Percentiles rank a stretch among this genome's conserved stretches.
These are phyloP conservation scores for Fissipunctia ypsillon DNA, from an alignment of 2,888 invertebrate species.

Conservation along the genomic window DNA sequence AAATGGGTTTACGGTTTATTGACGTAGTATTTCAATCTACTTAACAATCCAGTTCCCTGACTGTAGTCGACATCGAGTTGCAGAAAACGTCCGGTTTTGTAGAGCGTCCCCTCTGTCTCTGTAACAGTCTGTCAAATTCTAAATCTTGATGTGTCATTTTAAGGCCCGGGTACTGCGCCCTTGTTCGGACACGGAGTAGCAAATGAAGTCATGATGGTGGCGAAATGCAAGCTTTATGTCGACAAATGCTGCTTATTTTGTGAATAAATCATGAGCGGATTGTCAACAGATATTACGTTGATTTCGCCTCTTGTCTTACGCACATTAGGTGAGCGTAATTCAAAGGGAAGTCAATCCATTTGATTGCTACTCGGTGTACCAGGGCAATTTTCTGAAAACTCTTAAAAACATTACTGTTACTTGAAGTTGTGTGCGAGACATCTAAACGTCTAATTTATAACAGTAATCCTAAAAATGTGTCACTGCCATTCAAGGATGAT, in stretches of 20 bases:
- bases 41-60: background rate
- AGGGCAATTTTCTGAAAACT: slow-evolving; percentile 1
- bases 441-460: background rate
- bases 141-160: background rate
- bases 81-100: background rate
- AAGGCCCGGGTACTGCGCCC: background rate
- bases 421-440: slow-evolving; percentile 9
- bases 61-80: slow-evolving; percentile 2
- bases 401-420: slow-evolving; percentile 16
- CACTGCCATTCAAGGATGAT: slow-evolving; percentile 15
- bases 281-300: background rate
- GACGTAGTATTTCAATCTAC: background rate
- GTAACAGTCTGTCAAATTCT: background rate
- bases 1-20: background rate
- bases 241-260: background rate
- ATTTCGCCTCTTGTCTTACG: background rate
- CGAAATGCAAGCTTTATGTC: slow-evolving; percentile 8
- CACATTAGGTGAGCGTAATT: background rate
- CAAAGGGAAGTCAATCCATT: slow-evolving; percentile 7
- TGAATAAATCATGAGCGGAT: background rate
- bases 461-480: slow-evolving; percentile 15
- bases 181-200: slow-evolving; percentile 18
- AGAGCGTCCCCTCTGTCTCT: background rate
- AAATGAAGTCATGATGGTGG: slow-evolving; percentile 25
- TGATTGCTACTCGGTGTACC: slow-evolving; percentile 18